These are phyloP conservation scores for Trypoxylus dichotomus DNA, from an alignment of 1,140 invertebrate species.

Conservation along the genomic window DNA sequence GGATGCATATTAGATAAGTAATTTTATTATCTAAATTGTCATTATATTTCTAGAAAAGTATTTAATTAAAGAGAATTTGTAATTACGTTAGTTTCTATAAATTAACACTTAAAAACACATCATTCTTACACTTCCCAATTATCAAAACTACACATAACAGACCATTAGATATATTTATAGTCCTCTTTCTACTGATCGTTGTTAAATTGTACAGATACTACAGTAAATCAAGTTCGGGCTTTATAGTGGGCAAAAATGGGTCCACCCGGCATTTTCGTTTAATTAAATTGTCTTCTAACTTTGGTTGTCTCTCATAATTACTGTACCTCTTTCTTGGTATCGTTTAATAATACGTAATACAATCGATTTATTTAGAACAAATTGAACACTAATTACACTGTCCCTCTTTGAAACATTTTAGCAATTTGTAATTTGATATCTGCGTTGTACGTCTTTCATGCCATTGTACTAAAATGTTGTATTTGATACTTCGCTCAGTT, in stretches of 20 bases:
- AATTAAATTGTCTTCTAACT: conserved; percentile 14
- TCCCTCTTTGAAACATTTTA: conserved; percentile 8
- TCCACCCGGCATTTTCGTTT: not conserved
- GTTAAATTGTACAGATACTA: conserved; percentile 8
- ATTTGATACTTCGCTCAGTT: not conserved
- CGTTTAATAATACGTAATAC: conserved; percentile 15
- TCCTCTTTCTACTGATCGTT: conserved; percentile 1
- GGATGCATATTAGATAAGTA: no score
- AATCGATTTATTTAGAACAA: conserved; percentile 1
- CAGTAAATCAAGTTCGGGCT: not conserved
- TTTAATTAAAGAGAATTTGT: not conserved
- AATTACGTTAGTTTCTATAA: not conserved
- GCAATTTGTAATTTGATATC: conserved; percentile 15
- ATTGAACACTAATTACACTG: no score
- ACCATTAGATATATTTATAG: not conserved
- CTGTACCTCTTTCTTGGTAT: not conserved
- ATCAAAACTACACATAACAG: not conserved
- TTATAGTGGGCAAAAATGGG: conserved; percentile 23
- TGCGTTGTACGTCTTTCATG: not conserved
- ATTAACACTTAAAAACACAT: not conserved
- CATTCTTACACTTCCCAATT: conserved; percentile 9
- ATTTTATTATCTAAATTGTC: no score
- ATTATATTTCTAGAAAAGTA: no score
- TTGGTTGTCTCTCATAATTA: not conserved
- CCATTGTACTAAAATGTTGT: not conserved